phyloP scores from a whole-genome alignment of 2,113 vertebrate species.

The Elephas maximus region DNA sequence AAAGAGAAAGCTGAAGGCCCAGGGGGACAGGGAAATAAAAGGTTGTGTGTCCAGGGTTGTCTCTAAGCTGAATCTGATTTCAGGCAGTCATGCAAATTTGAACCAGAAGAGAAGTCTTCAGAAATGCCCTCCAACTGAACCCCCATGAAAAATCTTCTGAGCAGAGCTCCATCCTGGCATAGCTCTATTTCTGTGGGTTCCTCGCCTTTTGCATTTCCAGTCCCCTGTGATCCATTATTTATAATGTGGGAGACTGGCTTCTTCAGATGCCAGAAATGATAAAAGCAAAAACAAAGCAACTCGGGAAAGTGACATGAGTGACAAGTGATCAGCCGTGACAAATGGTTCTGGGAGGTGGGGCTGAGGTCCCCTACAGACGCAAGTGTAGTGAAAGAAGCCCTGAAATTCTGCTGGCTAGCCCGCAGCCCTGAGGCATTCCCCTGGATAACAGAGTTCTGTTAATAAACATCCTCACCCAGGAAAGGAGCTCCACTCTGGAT shows the following conservation, averaged over 20 bases:
- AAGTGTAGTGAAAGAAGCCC: neutral
- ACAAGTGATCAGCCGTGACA: accelerated
- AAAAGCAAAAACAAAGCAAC: neutral
- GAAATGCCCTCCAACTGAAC: accelerated
- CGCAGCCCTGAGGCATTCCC: neutral
- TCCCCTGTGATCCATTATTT: conserved; percentile 45
- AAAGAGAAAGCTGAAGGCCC: no score
- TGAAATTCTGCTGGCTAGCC: accelerated
- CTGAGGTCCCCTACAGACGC: accelerated
- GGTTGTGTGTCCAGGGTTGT: accelerated
- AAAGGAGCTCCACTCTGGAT: accelerated
- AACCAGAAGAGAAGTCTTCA: neutral
- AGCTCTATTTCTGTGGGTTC: accelerated
- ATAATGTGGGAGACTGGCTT: neutral
- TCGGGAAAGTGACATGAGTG: neutral
- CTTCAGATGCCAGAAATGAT: neutral
- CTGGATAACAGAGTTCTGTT: accelerated
- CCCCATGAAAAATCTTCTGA: accelerated
- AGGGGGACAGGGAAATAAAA: accelerated
- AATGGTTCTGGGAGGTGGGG: neutral
- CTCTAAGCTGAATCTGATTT: neutral
- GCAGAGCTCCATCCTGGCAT: accelerated
- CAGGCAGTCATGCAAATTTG: neutral
- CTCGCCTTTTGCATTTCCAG: neutral
- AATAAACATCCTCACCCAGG: accelerated